Evolutionary conservation across 2,797 vertebrate species (phyloP).

Genomic region (Danio albolineatus): DNA sequence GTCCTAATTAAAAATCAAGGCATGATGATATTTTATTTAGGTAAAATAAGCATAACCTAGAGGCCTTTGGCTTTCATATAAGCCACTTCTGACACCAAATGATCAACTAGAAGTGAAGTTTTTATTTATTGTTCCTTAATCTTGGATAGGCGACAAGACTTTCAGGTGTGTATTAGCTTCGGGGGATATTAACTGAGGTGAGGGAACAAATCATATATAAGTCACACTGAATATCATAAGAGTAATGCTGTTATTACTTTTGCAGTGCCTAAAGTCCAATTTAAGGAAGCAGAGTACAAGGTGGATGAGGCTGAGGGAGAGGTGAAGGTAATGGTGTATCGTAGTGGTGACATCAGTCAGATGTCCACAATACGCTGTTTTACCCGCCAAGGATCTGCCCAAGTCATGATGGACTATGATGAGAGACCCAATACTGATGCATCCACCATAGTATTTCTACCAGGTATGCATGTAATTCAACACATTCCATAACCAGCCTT

Average conservation of each 20-base stretch:
- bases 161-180: background rate
- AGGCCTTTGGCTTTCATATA: too few relatives aligned
- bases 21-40: too few relatives aligned
- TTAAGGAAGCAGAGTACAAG: constrained; percentile 79
- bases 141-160: too few relatives aligned
- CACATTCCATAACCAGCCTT: background rate
- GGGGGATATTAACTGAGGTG: background rate
- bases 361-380: constrained; percentile 80
- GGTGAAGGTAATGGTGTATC: constrained; percentile 76
- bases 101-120: too few relatives aligned
- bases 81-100: too few relatives aligned
- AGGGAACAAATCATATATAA: background rate
- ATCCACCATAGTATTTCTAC: constrained; percentile 82
- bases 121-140: too few relatives aligned
- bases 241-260: constrained; percentile 5
- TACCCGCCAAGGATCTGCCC: constrained; percentile 85
- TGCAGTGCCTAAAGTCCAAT: constrained; percentile 84
- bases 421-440: constrained; percentile 85
- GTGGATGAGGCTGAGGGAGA: constrained; percentile 83
- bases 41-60: too few relatives aligned
- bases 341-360: constrained; percentile 81
- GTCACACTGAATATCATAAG: background rate
- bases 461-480: constrained; percentile 69
- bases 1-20: too few relatives aligned
- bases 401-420: constrained; percentile 85